Evolutionary conservation across 2,113 vertebrate species (phyloP), one percentile per base, ranked within the genome.

Genomic region (Podarcis raffonei): DNA sequence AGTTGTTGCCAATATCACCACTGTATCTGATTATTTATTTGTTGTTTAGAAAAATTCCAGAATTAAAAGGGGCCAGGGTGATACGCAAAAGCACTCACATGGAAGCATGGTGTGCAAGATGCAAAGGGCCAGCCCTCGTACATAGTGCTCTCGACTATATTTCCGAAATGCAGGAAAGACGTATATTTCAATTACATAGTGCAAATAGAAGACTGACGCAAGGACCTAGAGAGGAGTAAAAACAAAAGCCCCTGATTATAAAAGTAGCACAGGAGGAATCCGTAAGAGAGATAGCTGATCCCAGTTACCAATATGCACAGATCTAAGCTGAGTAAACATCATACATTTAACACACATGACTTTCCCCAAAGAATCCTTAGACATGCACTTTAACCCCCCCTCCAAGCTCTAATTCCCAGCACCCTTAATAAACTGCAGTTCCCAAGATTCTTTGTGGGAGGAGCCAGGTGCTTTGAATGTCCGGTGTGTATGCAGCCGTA

Each of bases 31-130:
- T n/a, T 79, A 30, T 7, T 79, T 74, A 74, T 74, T 74, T 42
- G 35, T n/a, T 48, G 66, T 37, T 48, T 69, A 42, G 25, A n/a
- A 30, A 83, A n/a, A 23, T 25, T n/a, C 23, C 13, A 37, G 13
- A 32, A 74, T 32, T 74, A 74, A 32, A 74, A n/a, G 30, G n/a
- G 30, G 71, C 4, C 48, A 2, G 48, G 9, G 9, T 53, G 9
- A 53, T 9, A 53, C 48, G 1, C 20, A 5, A 5, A 66, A 1
- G 9, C 59, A 12, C 83, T 90, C 90, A 99, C 99, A 98, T 97
- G 99, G 99, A 80, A 99, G 96, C 91, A 99, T 99, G 92, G 98
- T 99, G 94, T 98, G 99, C 94, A 99, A 99, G 68, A 99, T 96
- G 87, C 98, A 98, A 5, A 99, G 98, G 80, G 99, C 98, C 95